These are phyloP conservation scores for Phenacoccus solenopsis DNA, from an alignment of 1,140 invertebrate species.

Conservation along the genomic window DNA sequence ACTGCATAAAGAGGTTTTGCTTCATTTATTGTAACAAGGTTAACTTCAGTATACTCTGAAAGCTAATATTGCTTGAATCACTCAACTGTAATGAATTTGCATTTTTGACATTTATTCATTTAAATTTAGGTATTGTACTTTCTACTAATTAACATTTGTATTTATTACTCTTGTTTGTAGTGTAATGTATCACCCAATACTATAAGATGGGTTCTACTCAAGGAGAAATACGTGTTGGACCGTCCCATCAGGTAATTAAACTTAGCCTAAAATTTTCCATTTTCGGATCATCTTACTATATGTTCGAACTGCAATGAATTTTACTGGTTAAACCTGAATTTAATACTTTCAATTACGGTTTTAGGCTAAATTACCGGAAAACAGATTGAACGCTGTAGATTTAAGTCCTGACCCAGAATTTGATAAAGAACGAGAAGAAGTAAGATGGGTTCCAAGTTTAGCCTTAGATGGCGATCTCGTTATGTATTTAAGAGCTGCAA, in stretches of 20 bases:
- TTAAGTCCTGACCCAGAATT: conserved; percentile 58
- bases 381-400: conserved; percentile 43
- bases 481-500: conserved; percentile 91
- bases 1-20: background rate
- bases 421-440: conserved; percentile 66
- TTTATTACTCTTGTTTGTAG: background rate
- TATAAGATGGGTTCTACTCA: conserved; percentile 48
- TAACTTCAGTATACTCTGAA: background rate
- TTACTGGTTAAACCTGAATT: background rate
- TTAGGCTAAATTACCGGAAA: conserved; percentile 65
- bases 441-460: conserved; percentile 83
- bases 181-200: background rate
- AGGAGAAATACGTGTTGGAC: conserved; percentile 88
- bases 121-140: background rate
- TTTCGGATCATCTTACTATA: background rate
- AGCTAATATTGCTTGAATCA: background rate
- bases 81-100: background rate
- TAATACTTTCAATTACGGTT: background rate
- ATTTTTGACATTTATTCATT: background rate
- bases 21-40: background rate
- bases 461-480: conserved; percentile 86
- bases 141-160: background rate
- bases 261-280: background rate
- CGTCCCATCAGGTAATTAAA: conserved; percentile 71
- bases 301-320: background rate